Evolutionary conservation across 2,888 invertebrate species (phyloP).

Genomic region (Rhaphigaster nebulosa): DNA sequence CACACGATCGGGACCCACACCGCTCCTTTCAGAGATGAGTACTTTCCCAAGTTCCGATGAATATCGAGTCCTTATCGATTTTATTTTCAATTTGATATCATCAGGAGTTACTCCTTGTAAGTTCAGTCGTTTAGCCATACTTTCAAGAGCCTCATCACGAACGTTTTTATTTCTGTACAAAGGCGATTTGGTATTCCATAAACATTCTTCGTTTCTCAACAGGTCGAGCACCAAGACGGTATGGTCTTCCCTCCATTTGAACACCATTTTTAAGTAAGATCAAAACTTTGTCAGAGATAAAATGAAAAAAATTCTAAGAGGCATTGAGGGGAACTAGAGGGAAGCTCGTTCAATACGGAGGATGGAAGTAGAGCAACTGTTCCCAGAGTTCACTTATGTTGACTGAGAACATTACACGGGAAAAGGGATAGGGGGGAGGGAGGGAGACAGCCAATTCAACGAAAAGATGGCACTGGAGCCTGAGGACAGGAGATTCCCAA

Average conservation of each 20-base stretch:
- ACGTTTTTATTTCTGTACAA: not conserved
- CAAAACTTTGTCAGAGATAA: not conserved
- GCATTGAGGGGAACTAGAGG: not conserved
- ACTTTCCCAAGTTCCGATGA: not conserved
- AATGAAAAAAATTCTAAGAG: not conserved
- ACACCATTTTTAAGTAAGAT: not conserved
- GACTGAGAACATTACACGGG: not conserved
- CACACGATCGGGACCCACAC: not conserved
- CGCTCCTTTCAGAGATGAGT: not conserved
- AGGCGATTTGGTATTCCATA: not conserved
- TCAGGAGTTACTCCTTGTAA: not conserved
- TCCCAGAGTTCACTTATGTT: not conserved
- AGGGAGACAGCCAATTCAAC: not conserved
- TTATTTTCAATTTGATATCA: not conserved
- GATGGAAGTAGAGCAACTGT: not conserved
- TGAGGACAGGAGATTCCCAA: too few relatives aligned
- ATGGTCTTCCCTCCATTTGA: conserved; percentile 8
- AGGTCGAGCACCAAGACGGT: not conserved
- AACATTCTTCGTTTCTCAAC: not conserved
- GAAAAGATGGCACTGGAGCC: not conserved
- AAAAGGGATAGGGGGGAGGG: too few relatives aligned
- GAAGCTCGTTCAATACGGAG: not conserved
- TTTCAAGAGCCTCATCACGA: not conserved
- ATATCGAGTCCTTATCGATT: not conserved
- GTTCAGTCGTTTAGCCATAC: not conserved